Percentiles rank a stretch among this genome's conserved stretches.
phyloP scores from a whole-genome alignment of 1,140 invertebrate genomes.

The Drosophila kurseongensis region DNA sequence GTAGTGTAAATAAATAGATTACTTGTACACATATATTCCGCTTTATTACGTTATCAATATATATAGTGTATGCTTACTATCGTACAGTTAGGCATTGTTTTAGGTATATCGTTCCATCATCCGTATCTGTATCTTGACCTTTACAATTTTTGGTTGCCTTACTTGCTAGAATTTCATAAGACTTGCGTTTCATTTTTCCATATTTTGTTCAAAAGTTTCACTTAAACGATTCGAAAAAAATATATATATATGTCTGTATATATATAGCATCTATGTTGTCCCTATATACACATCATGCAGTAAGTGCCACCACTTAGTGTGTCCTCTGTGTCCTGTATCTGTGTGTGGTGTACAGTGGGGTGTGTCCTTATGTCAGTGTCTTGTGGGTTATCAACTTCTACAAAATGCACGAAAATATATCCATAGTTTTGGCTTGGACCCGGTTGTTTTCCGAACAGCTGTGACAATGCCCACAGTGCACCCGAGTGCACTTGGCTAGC shows the following conservation, averaged over 20 bases:
- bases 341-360: slow-evolving; percentile 19
- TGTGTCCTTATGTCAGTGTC: slow-evolving; percentile 20
- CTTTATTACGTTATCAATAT: slow-evolving; percentile 36
- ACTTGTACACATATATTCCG: slow-evolving; percentile 28
- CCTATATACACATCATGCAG: slow-evolving; percentile 43
- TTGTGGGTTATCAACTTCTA: slow-evolving; percentile 29
- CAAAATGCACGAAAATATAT: slow-evolving; percentile 75
- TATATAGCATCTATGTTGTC: slow-evolving; percentile 27
- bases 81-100: slow-evolving; percentile 49
- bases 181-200: slow-evolving; percentile 78
- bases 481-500: slow-evolving; percentile 13
- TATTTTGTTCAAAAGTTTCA: slow-evolving; percentile 69
- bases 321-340: slow-evolving; percentile 12
- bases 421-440: slow-evolving; percentile 73
- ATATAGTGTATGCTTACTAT: slow-evolving; percentile 35
- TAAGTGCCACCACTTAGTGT: slow-evolving; percentile 21
- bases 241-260: slow-evolving; percentile 55
- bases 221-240: slow-evolving; percentile 74
- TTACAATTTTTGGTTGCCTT: slow-evolving; percentile 75
- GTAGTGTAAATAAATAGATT: slow-evolving; percentile 58
- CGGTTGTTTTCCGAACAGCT: slow-evolving; percentile 76
- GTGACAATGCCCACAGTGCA: slow-evolving; percentile 20
- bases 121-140: slow-evolving; percentile 45
- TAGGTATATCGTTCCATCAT: slow-evolving; percentile 36
- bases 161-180: slow-evolving; percentile 78